Percentiles rank a stretch among this genome's conserved stretches.
phyloP scores from a whole-genome alignment of 2,797 vertebrate genomes.

The Lepus oiostolus region DNA sequence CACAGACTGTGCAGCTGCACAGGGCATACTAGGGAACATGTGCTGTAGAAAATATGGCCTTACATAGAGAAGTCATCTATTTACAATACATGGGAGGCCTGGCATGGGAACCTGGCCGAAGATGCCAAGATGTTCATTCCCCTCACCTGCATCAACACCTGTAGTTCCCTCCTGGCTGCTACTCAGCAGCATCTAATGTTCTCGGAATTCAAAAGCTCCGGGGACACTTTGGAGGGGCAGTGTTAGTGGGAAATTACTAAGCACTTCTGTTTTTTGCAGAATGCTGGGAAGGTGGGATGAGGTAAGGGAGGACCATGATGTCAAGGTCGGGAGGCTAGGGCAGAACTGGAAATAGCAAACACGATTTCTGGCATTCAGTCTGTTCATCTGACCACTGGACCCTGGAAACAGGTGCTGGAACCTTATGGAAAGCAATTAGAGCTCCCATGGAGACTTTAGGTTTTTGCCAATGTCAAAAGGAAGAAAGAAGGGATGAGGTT shows the following conservation, averaged over 20 bases:
- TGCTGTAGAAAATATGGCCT: constrained; percentile 27
- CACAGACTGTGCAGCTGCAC: constrained; percentile 12
- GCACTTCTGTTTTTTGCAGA: neutral
- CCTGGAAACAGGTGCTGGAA: constrained; percentile 78
- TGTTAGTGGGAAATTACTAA: neutral
- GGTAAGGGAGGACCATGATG: neutral
- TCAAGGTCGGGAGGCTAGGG: constrained; percentile 22
- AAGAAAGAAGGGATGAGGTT: constrained; percentile 61
- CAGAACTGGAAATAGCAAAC: constrained; percentile 64
- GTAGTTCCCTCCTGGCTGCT: neutral
- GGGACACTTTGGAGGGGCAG: neutral
- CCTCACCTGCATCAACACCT: neutral
- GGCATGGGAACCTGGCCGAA: neutral
- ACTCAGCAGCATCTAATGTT: neutral
- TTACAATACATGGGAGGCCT: neutral
- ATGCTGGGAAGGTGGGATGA: neutral
- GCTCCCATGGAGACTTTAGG: constrained; percentile 40
- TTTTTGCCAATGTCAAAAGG: constrained; percentile 74
- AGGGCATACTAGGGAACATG: neutral
- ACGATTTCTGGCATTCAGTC: constrained; percentile 50
- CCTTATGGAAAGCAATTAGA: constrained; percentile 75
- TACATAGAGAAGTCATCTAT: neutral
- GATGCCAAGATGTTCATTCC: neutral
- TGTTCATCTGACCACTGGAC: constrained; percentile 68
- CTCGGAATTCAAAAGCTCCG: neutral